Evolutionary conservation across 2,113 vertebrate genomes (phyloP).

Genomic region (Connochaetes taurinus): DNA sequence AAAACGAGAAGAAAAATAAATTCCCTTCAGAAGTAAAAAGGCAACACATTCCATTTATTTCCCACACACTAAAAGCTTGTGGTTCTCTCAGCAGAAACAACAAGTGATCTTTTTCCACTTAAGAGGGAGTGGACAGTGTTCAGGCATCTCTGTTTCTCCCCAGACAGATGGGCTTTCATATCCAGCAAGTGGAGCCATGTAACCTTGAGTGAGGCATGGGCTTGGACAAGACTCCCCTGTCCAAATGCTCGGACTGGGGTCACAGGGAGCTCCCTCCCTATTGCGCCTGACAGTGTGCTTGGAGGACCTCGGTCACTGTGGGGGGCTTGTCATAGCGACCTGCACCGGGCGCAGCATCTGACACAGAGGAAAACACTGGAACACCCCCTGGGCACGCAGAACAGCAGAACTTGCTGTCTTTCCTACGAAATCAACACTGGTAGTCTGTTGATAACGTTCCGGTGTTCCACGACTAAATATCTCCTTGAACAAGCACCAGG

Average conservation of each 20-base stretch:
- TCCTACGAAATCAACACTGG: neutral
- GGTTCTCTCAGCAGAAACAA: neutral
- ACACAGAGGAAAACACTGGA: neutral
- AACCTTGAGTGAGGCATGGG: neutral
- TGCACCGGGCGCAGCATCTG: neutral
- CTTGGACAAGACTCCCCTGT: neutral
- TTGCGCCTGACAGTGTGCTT: fast-evolving
- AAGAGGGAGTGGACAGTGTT: neutral
- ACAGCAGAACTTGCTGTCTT: neutral
- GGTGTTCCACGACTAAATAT: neutral
- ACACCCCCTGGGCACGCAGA: fast-evolving
- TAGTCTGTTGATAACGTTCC: neutral
- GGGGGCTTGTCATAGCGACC: neutral
- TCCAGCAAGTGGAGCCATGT: neutral
- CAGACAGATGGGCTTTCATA: neutral
- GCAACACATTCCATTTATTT: neutral
- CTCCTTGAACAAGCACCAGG: neutral
- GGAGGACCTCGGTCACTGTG: neutral
- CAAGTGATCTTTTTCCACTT: neutral
- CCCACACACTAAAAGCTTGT: neutral
- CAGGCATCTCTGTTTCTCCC: neutral
- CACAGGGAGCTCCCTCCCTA: neutral
- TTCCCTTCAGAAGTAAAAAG: slow-evolving; percentile 2
- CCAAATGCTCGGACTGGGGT: neutral
- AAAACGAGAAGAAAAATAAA: slow-evolving; percentile 19